Evolutionary conservation across 2,888 invertebrate genomes (phyloP), one percentile per base, ranked within the genome.

Genomic region (Diplazon laetatorius): DNA sequence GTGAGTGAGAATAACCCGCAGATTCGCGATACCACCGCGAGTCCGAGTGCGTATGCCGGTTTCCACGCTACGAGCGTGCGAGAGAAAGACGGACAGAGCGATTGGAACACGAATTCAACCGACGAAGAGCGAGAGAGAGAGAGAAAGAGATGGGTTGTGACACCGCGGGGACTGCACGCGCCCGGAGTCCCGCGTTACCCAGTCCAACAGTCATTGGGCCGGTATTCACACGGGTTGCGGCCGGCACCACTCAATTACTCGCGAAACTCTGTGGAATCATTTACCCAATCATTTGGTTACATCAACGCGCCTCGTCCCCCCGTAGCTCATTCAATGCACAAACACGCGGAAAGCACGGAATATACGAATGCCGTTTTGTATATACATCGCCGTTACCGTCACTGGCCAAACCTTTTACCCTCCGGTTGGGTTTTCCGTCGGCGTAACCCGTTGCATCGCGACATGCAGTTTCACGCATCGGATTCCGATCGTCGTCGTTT

Each of bases 221-320:
- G n/a, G 78, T 79, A 82, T 81, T 82, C 82, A 80, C 82, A 80
- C 80, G 78, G 85, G 83, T 52, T 81, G 82, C 80, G 82, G 75
- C 80, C 81, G 68, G 87, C 87, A 87, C 89, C 89, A 91, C 90
- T 91, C 90, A 90, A 91, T 91, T 91, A 91, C 90, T 90, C 90
- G 89, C 88, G 88, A 87, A 89, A 88, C 90, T 87, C 88, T 89
- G 89, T 88, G 89, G 89, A 91, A 91, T 91, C 91, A 91, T 91
- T 91, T 91, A 91, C 90, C 90, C 91, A 90, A 91, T 90, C 91
- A 91, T 91, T 91, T 90, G 90, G 91, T 90, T 90, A 90, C 90
- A 90, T 90, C 89, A 89, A 88, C 89, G 90, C 89, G 81, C 85
- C n/a, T n/a, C n/a, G n/a, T n/a, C n/a, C n/a, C 84, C 59, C 60